Conservation (phyloP, 2,797 vertebrate genomes). For the Paratrypauchen microcephalus region DNA sequence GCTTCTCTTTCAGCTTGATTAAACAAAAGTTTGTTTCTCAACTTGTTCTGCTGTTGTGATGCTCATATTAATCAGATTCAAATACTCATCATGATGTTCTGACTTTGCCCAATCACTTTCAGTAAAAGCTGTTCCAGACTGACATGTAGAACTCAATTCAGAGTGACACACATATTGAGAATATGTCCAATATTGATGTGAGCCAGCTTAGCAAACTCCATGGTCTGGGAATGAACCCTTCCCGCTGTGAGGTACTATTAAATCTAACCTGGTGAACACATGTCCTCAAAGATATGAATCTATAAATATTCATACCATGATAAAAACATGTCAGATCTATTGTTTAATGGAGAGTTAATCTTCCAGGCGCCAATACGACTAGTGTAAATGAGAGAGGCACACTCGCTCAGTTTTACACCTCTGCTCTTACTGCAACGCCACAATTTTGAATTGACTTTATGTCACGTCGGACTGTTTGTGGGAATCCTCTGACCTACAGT, state of each 20-base stretch:
- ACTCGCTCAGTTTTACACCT: neutral
- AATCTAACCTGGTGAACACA: neutral
- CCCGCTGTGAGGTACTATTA: neutral
- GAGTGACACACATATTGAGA: no score
- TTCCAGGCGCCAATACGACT: neutral
- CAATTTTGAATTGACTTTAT: neutral
- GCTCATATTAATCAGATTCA: no score
- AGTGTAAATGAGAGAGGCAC: constrained; percentile 1
- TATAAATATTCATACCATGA: neutral
- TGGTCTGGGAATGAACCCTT: neutral
- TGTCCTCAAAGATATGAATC: neutral
- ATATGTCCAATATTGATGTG: no score
- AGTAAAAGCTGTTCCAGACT: no score
- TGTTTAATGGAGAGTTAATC: neutral
- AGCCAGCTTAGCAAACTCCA: no score
- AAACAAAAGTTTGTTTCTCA: no score
- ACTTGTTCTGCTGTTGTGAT: no score
- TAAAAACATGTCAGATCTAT: neutral
- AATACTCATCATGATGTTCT: no score
- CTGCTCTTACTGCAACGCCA: neutral
- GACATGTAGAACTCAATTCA: no score
- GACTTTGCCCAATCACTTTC: no score
- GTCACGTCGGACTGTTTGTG: constrained; percentile 11
- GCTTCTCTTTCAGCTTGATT: no score
- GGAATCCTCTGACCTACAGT: constrained; percentile 21